phyloP scores from a whole-genome alignment of 2,113 vertebrate species.

The Ariopsis seemanni region DNA sequence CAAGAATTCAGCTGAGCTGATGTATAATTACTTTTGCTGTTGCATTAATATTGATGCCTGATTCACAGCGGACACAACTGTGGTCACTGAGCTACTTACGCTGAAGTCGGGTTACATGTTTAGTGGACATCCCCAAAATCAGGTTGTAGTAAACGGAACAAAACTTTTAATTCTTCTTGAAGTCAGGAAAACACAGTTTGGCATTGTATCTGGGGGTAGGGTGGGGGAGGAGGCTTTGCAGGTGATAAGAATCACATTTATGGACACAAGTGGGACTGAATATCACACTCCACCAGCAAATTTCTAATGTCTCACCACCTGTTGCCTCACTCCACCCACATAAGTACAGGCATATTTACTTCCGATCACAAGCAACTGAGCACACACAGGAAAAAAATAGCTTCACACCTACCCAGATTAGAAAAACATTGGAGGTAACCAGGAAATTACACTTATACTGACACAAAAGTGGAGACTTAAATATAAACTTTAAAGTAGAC shows the following conservation, averaged over 20 bases:
- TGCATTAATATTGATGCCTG: neutral
- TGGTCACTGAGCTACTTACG: neutral
- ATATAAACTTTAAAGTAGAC: neutral
- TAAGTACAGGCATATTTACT: neutral
- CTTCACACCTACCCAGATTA: neutral
- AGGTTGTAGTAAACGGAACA: neutral
- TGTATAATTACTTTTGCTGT: constrained; percentile 3
- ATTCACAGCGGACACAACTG: neutral
- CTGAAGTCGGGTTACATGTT: neutral
- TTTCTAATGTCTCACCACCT: constrained; percentile 14
- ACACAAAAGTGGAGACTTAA: neutral
- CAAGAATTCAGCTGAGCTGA: neutral
- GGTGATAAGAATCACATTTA: neutral
- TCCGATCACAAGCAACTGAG: neutral
- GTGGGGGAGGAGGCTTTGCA: neutral
- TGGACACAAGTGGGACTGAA: neutral
- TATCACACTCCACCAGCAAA: neutral
- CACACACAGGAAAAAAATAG: neutral
- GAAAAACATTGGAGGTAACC: neutral
- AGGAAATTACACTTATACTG: neutral
- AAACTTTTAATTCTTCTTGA: neutral
- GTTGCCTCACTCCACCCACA: constrained; percentile 6
- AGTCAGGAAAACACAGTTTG: neutral
- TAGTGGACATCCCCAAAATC: too few species aligned
- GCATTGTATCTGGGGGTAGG: neutral